Evolutionary conservation across 2,113 vertebrate species (phyloP).

Genomic region (Labeo rohita): DNA sequence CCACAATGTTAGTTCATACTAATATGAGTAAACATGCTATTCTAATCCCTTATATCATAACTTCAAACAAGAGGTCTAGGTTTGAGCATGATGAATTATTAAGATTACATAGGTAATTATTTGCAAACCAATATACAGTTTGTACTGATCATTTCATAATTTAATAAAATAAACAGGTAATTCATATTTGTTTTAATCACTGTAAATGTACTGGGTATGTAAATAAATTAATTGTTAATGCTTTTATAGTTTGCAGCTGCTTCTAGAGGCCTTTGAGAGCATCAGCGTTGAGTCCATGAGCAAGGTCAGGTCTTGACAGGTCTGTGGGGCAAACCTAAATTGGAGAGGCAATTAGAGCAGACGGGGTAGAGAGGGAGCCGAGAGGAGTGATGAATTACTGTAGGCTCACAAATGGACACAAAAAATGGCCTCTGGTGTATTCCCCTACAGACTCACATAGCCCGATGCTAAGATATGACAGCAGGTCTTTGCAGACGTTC

Average conservation of each 20-base stretch:
- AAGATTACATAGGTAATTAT: neutral
- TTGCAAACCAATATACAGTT: neutral
- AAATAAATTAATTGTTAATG: slow-evolving; percentile 57
- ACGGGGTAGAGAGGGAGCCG: slow-evolving; percentile 59
- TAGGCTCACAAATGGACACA: slow-evolving; percentile 56
- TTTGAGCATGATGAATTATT: neutral
- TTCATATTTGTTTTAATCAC: slow-evolving; percentile 36
- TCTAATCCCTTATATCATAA: neutral
- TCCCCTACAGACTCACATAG: slow-evolving; percentile 42
- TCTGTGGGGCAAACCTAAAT: slow-evolving; percentile 49
- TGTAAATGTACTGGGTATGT: slow-evolving; percentile 47
- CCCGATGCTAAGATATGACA: slow-evolving; percentile 55
- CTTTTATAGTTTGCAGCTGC: slow-evolving; percentile 2
- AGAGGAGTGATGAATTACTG: slow-evolving; percentile 63
- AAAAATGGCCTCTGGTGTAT: slow-evolving; percentile 58
- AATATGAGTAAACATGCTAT: neutral
- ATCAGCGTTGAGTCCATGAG: slow-evolving; percentile 48
- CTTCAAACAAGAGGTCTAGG: neutral
- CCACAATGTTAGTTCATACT: neutral
- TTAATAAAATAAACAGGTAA: neutral
- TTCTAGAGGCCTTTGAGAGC: slow-evolving; percentile 39
- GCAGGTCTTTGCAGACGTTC: slow-evolving; percentile 38
- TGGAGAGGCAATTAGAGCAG: slow-evolving; percentile 63
- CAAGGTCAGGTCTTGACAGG: slow-evolving; percentile 57
- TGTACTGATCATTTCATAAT: neutral